A percentile compares a stretch with the other conserved stretches of the same genome.
These are phyloP conservation scores for Oopsacas minuta DNA, from an alignment of 37 sponge, comb jelly and placozoan species.

Conservation along the genomic window DNA sequence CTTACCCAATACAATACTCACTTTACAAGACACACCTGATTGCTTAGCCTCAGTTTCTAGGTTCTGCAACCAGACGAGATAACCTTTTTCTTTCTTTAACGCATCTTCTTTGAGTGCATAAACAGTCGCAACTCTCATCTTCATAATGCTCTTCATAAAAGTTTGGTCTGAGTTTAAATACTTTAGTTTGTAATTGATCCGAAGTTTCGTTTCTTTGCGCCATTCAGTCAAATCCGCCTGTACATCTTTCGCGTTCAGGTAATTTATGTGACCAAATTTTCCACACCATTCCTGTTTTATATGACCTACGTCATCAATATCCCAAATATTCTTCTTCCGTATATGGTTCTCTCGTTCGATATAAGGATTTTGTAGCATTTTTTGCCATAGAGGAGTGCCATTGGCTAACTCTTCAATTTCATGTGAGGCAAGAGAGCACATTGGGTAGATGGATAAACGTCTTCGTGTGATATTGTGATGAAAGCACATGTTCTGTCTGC, in stretches of 20 bases:
- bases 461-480: background rate
- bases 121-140: background rate
- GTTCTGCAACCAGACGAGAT: constrained; percentile 4
- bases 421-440: background rate
- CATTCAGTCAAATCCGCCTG: background rate
- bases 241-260: constrained; percentile 10
- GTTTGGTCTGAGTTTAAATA: background rate
- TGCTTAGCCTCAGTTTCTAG: background rate
- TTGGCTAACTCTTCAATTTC: constrained; percentile 7
- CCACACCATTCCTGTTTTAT: background rate
- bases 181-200: background rate
- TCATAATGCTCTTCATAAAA: background rate
- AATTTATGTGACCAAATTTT: background rate
- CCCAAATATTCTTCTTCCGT: background rate
- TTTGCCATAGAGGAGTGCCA: background rate
- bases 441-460: background rate
- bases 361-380: background rate
- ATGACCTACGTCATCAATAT: background rate
- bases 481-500: background rate
- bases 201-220: background rate
- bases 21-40: background rate
- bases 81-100: background rate
- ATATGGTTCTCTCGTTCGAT: background rate
- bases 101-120: background rate
- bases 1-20: background rate